phyloP scores from a whole-genome alignment of 2,113 vertebrate species.

The Leucopsar rothschildi region DNA sequence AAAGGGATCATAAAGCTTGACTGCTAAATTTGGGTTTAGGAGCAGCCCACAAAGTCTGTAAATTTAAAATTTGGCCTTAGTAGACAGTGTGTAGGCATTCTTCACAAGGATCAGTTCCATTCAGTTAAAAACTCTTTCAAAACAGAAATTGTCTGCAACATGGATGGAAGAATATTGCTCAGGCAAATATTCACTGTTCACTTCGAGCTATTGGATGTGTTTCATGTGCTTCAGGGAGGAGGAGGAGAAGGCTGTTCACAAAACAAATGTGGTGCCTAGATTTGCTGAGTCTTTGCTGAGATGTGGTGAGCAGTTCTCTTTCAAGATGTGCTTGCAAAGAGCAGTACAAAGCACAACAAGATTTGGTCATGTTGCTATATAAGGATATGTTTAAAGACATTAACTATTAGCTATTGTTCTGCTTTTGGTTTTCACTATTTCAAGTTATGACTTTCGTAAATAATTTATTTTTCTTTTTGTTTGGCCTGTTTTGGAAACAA shows the following conservation, averaged over 20 bases:
- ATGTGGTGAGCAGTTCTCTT: background rate
- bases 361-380: background rate
- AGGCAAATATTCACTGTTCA: background rate
- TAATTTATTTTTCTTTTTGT: background rate
- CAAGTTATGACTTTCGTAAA: background rate
- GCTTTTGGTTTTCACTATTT: constrained; percentile 7
- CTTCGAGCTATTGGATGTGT: background rate
- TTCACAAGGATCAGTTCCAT: background rate
- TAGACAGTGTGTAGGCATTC: background rate
- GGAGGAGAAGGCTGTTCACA: background rate
- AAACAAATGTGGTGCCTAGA: background rate
- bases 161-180: background rate
- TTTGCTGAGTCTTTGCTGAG: background rate
- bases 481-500: constrained; percentile 9
- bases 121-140: background rate
- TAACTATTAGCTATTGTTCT: constrained; percentile 21
- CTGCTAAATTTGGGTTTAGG: background rate
- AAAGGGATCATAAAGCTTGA: background rate
- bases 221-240: background rate
- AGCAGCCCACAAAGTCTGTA: background rate
- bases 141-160: background rate
- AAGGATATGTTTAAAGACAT: background rate
- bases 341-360: background rate
- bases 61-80: background rate
- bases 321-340: background rate